Evolutionary conservation across 2,797 vertebrate species (phyloP).

Genomic region (Uromys caudimaculatus): DNA sequence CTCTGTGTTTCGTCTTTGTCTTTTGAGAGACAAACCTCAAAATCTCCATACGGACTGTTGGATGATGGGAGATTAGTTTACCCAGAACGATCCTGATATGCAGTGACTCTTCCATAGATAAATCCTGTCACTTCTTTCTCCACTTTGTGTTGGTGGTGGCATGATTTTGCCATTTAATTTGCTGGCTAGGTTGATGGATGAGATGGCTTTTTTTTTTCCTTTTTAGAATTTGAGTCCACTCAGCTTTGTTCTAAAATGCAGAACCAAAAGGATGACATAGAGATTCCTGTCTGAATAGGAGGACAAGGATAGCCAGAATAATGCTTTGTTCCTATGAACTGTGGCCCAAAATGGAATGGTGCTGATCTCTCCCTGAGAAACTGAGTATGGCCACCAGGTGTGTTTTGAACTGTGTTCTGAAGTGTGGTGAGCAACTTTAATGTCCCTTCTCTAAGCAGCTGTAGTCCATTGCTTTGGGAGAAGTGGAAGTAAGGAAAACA

Average conservation of each 20-base stretch:
- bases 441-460: neutral
- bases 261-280: neutral
- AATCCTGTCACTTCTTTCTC: neutral
- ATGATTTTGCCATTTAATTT: constrained; percentile 39
- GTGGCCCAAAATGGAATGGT: neutral
- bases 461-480: neutral
- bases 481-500: neutral
- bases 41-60: neutral
- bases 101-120: neutral
- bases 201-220: neutral
- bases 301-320: neutral
- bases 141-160: neutral
- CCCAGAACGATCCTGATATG: neutral
- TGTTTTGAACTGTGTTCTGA: neutral
- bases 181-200: neutral
- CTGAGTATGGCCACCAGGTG: neutral
- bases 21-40: neutral
- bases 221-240: neutral
- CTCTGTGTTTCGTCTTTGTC: neutral
- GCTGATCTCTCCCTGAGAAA: neutral
- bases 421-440: neutral
- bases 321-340: neutral
- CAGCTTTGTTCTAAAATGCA: constrained; percentile 21
- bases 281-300: neutral
- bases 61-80: constrained; percentile 6